These are phyloP conservation scores for Eudasyphora cyanicolor DNA, from an alignment of 2,888 invertebrate genomes.

Conservation along the genomic window DNA sequence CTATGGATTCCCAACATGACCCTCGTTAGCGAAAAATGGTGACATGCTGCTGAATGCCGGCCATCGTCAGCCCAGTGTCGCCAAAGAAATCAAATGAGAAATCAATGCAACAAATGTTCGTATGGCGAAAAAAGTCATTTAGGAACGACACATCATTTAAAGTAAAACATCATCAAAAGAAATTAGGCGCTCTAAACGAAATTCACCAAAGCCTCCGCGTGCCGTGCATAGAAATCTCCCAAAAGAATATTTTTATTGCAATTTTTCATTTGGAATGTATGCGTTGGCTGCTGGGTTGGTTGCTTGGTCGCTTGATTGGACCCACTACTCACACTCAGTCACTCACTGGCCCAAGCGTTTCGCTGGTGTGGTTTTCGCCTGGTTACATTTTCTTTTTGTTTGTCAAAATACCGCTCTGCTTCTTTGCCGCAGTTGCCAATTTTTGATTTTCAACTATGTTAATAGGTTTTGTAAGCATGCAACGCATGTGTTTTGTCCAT, in stretches of 20 bases:
- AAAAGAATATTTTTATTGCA: slow-evolving; percentile 12
- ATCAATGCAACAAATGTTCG: slow-evolving; percentile 72
- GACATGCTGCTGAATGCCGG: background rate
- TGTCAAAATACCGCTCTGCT: background rate
- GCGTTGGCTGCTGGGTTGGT: background rate
- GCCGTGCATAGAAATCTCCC: background rate
- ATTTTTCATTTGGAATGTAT: slow-evolving; percentile 9
- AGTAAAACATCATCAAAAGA: slow-evolving; percentile 76
- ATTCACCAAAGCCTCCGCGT: slow-evolving; percentile 12
- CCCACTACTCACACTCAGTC: too few species aligned
- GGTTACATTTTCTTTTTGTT: background rate
- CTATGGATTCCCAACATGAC: background rate
- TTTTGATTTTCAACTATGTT: slow-evolving; percentile 41
- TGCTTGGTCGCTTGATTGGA: too few species aligned
- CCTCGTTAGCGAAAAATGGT: slow-evolving; percentile 18
- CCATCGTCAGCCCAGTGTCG: too few species aligned
- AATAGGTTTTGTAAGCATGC: slow-evolving; percentile 47
- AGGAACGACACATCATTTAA: slow-evolving; percentile 77
- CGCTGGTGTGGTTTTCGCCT: background rate
- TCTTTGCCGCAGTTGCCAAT: slow-evolving; percentile 33
- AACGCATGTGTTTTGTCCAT: slow-evolving; percentile 61
- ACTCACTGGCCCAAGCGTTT: background rate
- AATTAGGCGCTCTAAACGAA: slow-evolving; percentile 70
- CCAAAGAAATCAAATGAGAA: slow-evolving; percentile 69
- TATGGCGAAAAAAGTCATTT: slow-evolving; percentile 74